phyloP scores from a whole-genome alignment of 2,113 vertebrate species.

The Chaenogobius annularis region DNA sequence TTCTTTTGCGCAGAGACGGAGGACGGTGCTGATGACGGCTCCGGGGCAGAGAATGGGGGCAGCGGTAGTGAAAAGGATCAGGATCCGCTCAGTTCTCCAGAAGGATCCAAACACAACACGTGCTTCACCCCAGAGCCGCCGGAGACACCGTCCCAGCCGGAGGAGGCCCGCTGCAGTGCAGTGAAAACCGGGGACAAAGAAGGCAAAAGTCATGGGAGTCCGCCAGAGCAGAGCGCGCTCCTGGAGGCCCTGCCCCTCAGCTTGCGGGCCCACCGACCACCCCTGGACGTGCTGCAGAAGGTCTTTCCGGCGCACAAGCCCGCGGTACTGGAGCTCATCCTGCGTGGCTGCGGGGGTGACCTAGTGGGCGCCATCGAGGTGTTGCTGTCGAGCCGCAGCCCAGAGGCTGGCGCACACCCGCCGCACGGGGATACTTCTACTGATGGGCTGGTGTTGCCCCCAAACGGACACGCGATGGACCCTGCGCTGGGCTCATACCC shows the following conservation, averaged over 20 bases:
- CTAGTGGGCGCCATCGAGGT: conserved; percentile 95
- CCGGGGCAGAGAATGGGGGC: conserved; percentile 80
- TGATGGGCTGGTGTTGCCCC: conserved; percentile 83
- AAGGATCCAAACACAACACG: conserved; percentile 82
- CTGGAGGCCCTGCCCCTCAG: conserved; percentile 93
- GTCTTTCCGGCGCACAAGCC: conserved; percentile 97
- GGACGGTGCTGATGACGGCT: conserved; percentile 81
- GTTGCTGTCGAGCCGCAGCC: conserved; percentile 87
- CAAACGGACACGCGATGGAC: conserved; percentile 89
- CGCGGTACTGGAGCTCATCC: conserved; percentile 91
- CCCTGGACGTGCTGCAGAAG: conserved; percentile 93
- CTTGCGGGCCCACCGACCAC: conserved; percentile 90
- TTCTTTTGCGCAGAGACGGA: conserved; percentile 80
- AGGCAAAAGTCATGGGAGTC: conserved; percentile 75
- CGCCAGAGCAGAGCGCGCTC: conserved; percentile 83
- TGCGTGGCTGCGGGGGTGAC: conserved; percentile 93
- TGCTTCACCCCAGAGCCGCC: conserved; percentile 87
- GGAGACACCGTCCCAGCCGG: conserved; percentile 80
- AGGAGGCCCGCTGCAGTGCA: conserved; percentile 80
- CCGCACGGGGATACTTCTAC: conserved; percentile 49
- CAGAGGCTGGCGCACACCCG: conserved; percentile 45
- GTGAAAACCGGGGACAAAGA: conserved; percentile 81
- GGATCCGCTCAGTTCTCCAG: conserved; percentile 88
- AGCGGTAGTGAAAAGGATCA: conserved; percentile 91
- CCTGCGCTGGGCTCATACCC: conserved; percentile 90